Base-by-base conservation (phyloP, 2,888 invertebrate genomes). In the Arctia plantaginis region DNA sequence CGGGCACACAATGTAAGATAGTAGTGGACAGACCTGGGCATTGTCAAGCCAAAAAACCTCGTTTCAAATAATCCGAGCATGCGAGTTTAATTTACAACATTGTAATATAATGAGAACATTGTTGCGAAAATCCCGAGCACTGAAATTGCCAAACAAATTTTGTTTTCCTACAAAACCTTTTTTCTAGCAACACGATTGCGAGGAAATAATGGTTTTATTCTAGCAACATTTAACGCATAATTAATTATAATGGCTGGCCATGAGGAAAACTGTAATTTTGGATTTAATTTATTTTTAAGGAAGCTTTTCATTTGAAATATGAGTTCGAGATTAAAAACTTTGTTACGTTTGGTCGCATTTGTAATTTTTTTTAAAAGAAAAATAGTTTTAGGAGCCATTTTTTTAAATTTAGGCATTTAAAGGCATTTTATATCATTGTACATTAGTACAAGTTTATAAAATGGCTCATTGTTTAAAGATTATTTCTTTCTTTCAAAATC, bases 1-100 rank as follows among this genome's bases (percentile, higher is more conserved):
- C 67, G 55, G 62, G 71, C 44, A 66, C 69, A 79, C 70, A 80
- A 79, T 82, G 59, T 73, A 51, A 55, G 68, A 64, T 72, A 73
- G 59, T 75, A 62, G 30, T 62, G 62, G 62, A 62, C 15, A 18
- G 27, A 80, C 75, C 75, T 78, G 78, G 73, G 75, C 47, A 77
- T 83, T 83, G 78, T 82, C 27, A 23, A 59, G 20, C 74, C 41
- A 77, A 76, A 72, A 70, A 79, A 72, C 73, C 59, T 47, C 44
- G 69, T 78, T 81, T 74, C 74, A 67, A 51, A 65, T 41, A 64
- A 51, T 51, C 30, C 39, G 30, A 44, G n/a, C 65, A 35, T 59
- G 27, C 27, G 20, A 74, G 67, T 51, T 20, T 39, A 39, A 30
- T 66, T 27, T 27, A 27, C 18, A 71, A 33, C 66, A 23, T 73